Evolutionary conservation across 1,140 invertebrate species (phyloP), one percentile per base, ranked within the genome.

Genomic region (Diachasma alloeum): DNA sequence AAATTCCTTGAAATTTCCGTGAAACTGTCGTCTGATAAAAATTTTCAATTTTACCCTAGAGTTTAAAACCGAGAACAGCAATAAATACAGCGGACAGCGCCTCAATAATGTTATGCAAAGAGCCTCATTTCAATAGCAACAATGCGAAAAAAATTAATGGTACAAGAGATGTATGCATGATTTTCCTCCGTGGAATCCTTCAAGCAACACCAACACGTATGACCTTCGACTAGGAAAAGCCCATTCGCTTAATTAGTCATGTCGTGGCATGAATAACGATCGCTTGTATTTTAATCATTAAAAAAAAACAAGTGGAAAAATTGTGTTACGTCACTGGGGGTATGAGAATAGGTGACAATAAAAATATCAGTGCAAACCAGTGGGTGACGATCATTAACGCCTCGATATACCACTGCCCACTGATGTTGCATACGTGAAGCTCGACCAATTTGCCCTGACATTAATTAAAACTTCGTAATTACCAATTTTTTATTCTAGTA

Each of bases 161-260:
- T 56, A 56, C n/a, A 56, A 56, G 10, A 56, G 66, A 70, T 46
- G 31, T 67, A 10, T 56, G 37, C 24, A 24, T 39, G 63, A 42
- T 63, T 36, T 31, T 68, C 17, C 66, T 44, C 37, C 37, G 9
- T 15, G 26, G 63, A 36, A 74, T 59, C 73, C 59, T 74, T 74
- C 13, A 73, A 31, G 2, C 31, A 6, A 31, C 31, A 31, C 31
- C 31, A 31, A 22, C 36, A 31, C 13, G 17, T 0, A 44, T 17
- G 44, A 48, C 73, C 73, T 74, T 74, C 73, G 37, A 46, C 39
- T 22, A 44, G 42, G 31, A 67, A 68, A 74, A 67, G 56, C 42
- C 59, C 17, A 36, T 67, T 63, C 63, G 22, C 73, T 48, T 74
- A 67, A 74, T 74, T 74, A 74, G 73, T 68, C 63, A 68, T 74